These are phyloP conservation scores for Euphydryas editha DNA, from an alignment of 2,888 invertebrate species.

Conservation along the genomic window DNA sequence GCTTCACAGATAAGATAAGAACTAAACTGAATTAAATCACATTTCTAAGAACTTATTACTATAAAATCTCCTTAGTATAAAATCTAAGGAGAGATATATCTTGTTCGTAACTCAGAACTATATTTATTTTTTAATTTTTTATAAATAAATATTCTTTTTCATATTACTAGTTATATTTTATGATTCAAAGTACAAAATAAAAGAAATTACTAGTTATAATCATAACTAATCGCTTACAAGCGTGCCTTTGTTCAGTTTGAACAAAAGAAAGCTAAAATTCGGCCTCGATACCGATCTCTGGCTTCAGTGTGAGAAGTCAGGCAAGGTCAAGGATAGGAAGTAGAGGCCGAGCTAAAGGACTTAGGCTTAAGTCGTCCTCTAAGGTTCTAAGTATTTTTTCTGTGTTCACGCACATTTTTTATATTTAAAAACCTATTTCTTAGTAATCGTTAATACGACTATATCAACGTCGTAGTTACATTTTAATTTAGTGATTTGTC, in stretches of 20 bases:
- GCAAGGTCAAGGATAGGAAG: conserved; percentile 49
- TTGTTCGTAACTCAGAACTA: no score
- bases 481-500: not conserved
- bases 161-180: no score
- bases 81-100: no score
- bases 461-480: no score
- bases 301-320: conserved; percentile 34
- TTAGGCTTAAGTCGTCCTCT: conserved; percentile 11
- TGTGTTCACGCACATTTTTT: not conserved
- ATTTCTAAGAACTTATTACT: no score
- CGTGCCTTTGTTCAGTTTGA: conserved; percentile 26
- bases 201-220: conserved; percentile 11
- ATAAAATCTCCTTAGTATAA: no score
- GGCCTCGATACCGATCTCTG: conserved; percentile 39
- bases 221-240: conserved; percentile 18
- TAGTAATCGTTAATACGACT: not conserved
- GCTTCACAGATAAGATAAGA: no score
- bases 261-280: conserved; percentile 41
- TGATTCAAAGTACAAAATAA: no score
- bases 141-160: no score
- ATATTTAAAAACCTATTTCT: not conserved
- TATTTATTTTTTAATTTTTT: no score
- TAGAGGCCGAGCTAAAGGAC: conserved; percentile 33
- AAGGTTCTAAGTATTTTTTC: not conserved
- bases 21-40: no score